Base-by-base conservation (phyloP, 2,888 invertebrate genomes). In the Didymodactylos carnosus region DNA sequence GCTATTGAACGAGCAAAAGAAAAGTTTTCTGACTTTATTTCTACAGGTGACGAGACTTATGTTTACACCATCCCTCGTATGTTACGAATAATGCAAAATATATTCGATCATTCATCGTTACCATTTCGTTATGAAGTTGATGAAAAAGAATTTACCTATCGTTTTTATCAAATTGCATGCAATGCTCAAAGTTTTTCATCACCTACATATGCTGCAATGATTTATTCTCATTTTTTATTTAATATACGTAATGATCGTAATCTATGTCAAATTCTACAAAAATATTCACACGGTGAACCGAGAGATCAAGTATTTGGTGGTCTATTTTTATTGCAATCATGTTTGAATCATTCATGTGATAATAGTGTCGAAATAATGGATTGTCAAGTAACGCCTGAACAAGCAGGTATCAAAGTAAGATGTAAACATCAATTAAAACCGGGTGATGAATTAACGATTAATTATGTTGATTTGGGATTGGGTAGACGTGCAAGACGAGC, bases 161-260 rank as follows among this genome's bases (percentile, higher is more conserved):
- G 79, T 35, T 80, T 79, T 74, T 78, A 78, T 72, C 76, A 77
- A 40, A 77, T 78, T 72, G 77, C 78, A 46, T 79, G 79, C 73
- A 80, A 79, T 75, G 78, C 77, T 29, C 80, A 80, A 71, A 78
- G 79, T 14, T 80, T 79, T 70, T 79, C 79, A 0, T 79, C 79
- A 72, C 77, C 78, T 0, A 25, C 73, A 19, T 77, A 78, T 40
- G 79, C 79, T 3, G 76, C 77, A 70, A 77, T 75, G 19, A 7
- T 62, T 4, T 62, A 62, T n/a, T 35, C 62, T 0, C 49, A 75
- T 6, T 78, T 79, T 71, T 72, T 78, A 39, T 76, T 75, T 13
- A 76, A 75, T 13, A 72, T 78, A 25, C 75, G 77, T 19, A 76
- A 76, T 49, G 75, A 75, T 72, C 29, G 13, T 19, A 49, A 25